Evolutionary conservation across 1,140 invertebrate species (phyloP).

Genomic region (Drosophila neocordata): DNA sequence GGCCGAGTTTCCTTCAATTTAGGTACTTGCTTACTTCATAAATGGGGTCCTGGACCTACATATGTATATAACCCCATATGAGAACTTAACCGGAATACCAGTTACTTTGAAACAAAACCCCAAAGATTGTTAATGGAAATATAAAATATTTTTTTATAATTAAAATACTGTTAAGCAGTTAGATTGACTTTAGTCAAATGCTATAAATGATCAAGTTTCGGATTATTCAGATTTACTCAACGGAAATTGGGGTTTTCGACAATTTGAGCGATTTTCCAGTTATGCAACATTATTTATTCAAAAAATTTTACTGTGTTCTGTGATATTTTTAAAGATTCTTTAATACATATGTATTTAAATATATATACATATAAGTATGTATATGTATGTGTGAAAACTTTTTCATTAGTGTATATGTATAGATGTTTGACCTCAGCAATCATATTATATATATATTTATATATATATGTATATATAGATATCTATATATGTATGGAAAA

Average conservation of each 20-base stretch:
- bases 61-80: neutral
- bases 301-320: constrained; percentile 52
- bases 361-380: constrained; percentile 7
- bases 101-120: neutral
- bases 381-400: constrained; percentile 13
- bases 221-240: constrained; percentile 11
- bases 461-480: constrained; percentile 39
- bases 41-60: neutral
- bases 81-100: neutral
- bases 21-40: constrained; percentile 49
- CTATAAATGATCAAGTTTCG: neutral
- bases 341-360: constrained; percentile 16
- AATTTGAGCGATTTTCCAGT: constrained; percentile 45
- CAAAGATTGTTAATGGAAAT: neutral
- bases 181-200: neutral
- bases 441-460: constrained; percentile 17
- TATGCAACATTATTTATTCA: constrained; percentile 62
- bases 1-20: constrained; percentile 52
- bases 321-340: constrained; percentile 32
- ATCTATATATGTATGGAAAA: constrained; percentile 17
- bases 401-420: constrained; percentile 14
- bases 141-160: neutral
- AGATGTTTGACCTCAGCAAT: constrained; percentile 15
- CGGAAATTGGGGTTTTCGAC: constrained; percentile 29
- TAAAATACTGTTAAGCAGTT: neutral